phyloP scores from a whole-genome alignment of 2,113 vertebrate genomes.

The Acanthochromis polyacanthus region DNA sequence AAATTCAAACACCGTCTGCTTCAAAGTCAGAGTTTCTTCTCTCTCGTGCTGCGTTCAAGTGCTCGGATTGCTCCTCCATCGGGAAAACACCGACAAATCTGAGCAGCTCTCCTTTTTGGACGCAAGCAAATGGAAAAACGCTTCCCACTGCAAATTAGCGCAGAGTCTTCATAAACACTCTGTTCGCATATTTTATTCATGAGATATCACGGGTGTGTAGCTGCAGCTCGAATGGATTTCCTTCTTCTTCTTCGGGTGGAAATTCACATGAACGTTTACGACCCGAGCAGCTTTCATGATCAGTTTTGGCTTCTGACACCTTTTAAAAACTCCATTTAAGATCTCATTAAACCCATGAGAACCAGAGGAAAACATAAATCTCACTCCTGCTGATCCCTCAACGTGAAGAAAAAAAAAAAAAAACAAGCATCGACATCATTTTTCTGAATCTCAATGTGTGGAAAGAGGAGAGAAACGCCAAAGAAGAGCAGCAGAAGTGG shows the following conservation, averaged over 20 bases:
- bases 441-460: no score
- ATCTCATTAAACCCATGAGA: no score
- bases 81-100: not conserved
- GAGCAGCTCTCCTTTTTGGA: not conserved
- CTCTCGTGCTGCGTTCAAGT: no score
- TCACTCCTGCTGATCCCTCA: no score
- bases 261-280: conserved; percentile 9
- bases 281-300: conserved; percentile 10
- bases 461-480: no score
- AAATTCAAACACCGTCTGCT: no score
- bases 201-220: not conserved
- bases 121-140: not conserved
- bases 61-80: no score
- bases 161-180: conserved; percentile 20
- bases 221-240: not conserved
- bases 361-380: no score
- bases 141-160: no score
- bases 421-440: no score
- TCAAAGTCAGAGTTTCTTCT: not conserved
- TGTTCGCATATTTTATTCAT: conserved; percentile 40
- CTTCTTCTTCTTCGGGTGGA: not conserved
- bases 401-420: no score
- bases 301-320: not conserved
- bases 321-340: not conserved
- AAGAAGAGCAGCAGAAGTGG: no score